These are phyloP conservation scores for Melanaphis sacchari DNA, from an alignment of 1,140 invertebrate genomes.

Conservation along the genomic window DNA sequence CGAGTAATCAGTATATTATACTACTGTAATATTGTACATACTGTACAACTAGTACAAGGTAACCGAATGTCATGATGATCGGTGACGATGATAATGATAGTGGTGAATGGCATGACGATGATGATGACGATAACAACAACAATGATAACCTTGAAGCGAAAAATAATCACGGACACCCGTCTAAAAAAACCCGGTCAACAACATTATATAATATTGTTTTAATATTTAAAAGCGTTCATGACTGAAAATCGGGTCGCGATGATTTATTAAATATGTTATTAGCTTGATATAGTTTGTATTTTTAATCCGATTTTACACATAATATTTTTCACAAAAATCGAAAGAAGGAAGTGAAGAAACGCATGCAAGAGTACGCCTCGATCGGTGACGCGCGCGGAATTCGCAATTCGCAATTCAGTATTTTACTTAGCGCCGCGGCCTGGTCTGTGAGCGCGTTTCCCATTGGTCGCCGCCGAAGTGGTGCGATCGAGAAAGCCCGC, in stretches of 20 bases:
- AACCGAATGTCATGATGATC: not conserved
- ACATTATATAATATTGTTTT: too few species aligned
- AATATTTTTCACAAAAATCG: not conserved
- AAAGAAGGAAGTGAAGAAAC: not conserved
- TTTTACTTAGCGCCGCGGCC: not conserved
- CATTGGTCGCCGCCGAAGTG: conserved; percentile 1
- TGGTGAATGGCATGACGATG: not conserved
- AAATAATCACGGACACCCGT: not conserved
- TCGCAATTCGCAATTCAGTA: not conserved
- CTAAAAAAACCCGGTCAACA: not conserved
- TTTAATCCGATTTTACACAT: not conserved
- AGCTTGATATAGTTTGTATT: not conserved
- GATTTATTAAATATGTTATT: not conserved
- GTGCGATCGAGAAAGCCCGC: not conserved
- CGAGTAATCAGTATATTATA: too few species aligned
- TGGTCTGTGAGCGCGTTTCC: not conserved
- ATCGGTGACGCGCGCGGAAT: not conserved
- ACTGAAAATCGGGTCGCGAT: not conserved
- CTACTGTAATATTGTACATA: too few species aligned
- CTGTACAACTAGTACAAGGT: too few species aligned
- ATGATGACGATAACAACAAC: conserved; percentile 9
- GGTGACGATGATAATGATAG: not conserved
- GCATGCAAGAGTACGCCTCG: not conserved
- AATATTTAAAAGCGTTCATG: not conserved
- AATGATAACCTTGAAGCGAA: not conserved